Evolutionary conservation across 2,888 invertebrate species (phyloP).

Genomic region (Allolobophora icterica): DNA sequence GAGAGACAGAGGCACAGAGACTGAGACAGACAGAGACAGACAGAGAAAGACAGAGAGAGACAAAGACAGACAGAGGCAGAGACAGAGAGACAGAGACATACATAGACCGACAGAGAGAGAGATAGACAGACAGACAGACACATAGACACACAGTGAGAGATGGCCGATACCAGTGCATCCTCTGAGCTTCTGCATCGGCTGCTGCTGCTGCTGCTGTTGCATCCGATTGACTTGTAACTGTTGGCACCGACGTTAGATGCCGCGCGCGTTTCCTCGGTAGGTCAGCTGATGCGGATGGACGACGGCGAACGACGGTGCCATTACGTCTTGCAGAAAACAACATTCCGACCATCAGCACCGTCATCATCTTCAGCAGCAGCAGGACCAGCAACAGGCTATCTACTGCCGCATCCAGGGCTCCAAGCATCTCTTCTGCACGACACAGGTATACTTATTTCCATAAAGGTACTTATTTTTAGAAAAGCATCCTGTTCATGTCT

Average conservation of each 20-base stretch:
- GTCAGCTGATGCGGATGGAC: neutral
- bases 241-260: neutral
- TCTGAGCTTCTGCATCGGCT: neutral
- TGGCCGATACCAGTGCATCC: neutral
- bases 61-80: no score
- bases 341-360: neutral
- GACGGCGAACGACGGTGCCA: neutral
- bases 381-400: neutral
- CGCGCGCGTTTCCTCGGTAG: neutral
- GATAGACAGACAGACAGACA: no score
- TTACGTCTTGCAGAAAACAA: neutral
- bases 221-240: conserved; percentile 1
- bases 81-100: no score
- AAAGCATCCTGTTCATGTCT: neutral
- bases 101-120: no score
- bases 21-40: no score
- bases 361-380: neutral
- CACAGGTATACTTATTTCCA: neutral
- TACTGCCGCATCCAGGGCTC: neutral
- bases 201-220: neutral
- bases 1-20: no score
- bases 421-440: neutral
- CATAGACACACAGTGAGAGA: neutral
- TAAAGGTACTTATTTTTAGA: neutral
- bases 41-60: no score